Percentiles rank a stretch among this genome's conserved stretches.
These are phyloP conservation scores for Euwallacea fornicatus DNA, from an alignment of 1,140 invertebrate species.

Conservation along the genomic window DNA sequence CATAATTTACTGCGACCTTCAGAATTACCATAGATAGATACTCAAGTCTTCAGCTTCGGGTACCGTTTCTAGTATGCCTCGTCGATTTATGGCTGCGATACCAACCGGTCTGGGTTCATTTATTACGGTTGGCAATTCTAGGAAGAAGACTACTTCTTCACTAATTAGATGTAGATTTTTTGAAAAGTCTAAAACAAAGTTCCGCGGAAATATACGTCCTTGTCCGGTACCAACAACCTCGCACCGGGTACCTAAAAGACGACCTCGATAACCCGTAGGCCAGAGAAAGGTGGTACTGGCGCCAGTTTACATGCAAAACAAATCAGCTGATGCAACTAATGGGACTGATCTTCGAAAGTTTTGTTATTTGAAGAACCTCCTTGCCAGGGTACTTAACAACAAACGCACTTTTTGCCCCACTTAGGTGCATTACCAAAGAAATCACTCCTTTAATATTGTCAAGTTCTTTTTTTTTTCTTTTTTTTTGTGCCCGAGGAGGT, in stretches of 20 bases:
- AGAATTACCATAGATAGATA: constrained; percentile 7
- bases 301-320: neutral
- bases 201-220: neutral
- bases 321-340: no score
- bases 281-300: neutral
- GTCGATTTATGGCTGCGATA: neutral
- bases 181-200: neutral
- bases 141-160: neutral
- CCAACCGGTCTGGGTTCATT: neutral
- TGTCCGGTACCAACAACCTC: constrained; percentile 4
- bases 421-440: no score
- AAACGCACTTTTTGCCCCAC: no score
- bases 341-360: no score
- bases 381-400: no score
- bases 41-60: neutral
- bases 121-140: neutral
- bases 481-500: no score
- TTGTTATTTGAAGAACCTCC: no score
- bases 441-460: no score
- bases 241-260: neutral
- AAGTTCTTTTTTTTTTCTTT: no score
- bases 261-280: neutral
- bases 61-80: constrained; percentile 6
- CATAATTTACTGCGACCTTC: constrained; percentile 1
- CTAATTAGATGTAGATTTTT: no score